Percentiles rank a stretch among this genome's conserved stretches.
These are phyloP conservation scores for Oncorhynchus tshawytscha DNA, from an alignment of 2,113 vertebrate genomes.

Conservation along the genomic window DNA sequence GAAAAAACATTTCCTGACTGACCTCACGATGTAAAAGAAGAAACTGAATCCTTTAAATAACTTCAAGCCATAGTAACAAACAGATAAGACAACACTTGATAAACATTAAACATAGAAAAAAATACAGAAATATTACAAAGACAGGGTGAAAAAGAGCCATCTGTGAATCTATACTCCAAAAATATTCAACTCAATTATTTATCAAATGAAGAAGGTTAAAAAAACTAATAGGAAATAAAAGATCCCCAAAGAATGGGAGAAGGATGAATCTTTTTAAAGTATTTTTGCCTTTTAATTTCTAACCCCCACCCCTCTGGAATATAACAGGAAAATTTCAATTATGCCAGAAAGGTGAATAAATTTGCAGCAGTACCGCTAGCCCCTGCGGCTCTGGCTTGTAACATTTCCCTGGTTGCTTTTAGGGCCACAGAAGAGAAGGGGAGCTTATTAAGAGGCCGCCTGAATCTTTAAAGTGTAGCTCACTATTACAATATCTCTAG, in stretches of 20 bases:
- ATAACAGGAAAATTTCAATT: slow-evolving; percentile 75
- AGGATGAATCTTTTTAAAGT: slow-evolving; percentile 7
- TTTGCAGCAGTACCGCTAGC: slow-evolving; percentile 51
- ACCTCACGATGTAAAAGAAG: not conserved
- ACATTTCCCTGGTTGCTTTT: slow-evolving; percentile 60
- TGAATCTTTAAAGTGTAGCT: slow-evolving; percentile 50
- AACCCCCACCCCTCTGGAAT: slow-evolving; percentile 46
- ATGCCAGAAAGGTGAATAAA: slow-evolving; percentile 77
- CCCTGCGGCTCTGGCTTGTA: slow-evolving; percentile 51
- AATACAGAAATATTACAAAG: not conserved
- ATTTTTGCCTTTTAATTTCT: slow-evolving; percentile 25
- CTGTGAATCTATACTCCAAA: slow-evolving; percentile 32
- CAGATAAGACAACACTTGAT: not conserved
- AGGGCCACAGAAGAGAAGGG: slow-evolving; percentile 34
- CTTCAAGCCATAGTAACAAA: not conserved
- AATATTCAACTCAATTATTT: slow-evolving; percentile 64
- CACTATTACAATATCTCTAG: slow-evolving; percentile 17
- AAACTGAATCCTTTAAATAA: not conserved
- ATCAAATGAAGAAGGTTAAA: slow-evolving; percentile 39
- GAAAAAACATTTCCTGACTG: not conserved
- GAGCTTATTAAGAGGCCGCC: slow-evolving; percentile 52
- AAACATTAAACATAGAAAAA: not conserved
- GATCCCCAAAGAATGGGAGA: slow-evolving; percentile 18
- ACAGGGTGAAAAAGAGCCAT: slow-evolving; percentile 40
- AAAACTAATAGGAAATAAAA: not conserved